These are phyloP conservation scores for Amphiprion clarkii DNA, from an alignment of 2,797 vertebrate species.

Conservation along the genomic window DNA sequence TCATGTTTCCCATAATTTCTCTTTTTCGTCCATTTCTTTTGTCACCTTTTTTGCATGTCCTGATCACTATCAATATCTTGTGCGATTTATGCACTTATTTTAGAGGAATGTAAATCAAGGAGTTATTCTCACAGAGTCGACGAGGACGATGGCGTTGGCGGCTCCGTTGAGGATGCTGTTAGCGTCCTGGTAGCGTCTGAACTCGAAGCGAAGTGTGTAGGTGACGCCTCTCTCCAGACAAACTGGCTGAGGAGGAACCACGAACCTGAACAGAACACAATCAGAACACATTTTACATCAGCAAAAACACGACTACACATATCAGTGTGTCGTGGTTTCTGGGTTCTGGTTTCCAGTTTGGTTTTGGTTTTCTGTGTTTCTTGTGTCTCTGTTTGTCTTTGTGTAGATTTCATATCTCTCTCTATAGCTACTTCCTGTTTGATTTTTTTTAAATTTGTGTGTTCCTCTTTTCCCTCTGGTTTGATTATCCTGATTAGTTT, in stretches of 20 bases:
- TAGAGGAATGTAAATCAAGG: too few species aligned
- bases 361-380: neutral
- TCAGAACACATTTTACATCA: slow-evolving; percentile 7
- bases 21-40: too few species aligned
- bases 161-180: slow-evolving; percentile 81
- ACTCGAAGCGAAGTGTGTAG: slow-evolving; percentile 91
- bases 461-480: too few species aligned
- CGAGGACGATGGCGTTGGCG: slow-evolving; percentile 83
- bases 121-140: slow-evolving; percentile 91
- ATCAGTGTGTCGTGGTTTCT: neutral
- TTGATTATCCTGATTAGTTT: too few species aligned
- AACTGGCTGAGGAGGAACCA: slow-evolving; percentile 87
- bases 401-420: neutral
- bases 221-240: slow-evolving; percentile 92
- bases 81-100: too few species aligned
- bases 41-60: too few species aligned
- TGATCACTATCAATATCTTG: too few species aligned
- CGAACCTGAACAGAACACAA: slow-evolving; percentile 81
- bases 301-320: fast-evolving
- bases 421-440: too few species aligned
- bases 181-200: slow-evolving; percentile 85
- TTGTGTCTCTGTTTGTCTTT: neutral
- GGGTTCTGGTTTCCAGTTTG: too few species aligned
- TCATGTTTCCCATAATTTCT: too few species aligned
- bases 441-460: too few species aligned